Evolutionary conservation across 2,797 vertebrate species (phyloP).

Genomic region (Leptatherina wallacei): DNA sequence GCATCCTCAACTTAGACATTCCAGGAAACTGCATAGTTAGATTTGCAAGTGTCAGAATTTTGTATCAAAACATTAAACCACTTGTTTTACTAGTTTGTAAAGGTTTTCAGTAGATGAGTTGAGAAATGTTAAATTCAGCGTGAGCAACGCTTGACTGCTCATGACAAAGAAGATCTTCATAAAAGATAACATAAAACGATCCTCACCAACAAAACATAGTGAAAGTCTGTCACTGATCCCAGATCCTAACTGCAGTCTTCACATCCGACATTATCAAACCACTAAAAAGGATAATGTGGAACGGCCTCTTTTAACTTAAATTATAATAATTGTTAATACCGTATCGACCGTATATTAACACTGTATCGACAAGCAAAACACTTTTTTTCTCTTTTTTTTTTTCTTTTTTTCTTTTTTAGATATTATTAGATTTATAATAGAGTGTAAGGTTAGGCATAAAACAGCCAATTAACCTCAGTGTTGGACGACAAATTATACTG

Average conservation of each 20-base stretch:
- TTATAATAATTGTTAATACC: neutral
- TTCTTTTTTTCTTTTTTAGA: too few species aligned
- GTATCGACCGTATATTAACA: too few species aligned
- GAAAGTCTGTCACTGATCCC: neutral
- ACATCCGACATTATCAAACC: neutral
- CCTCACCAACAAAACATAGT: neutral
- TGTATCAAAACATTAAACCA: neutral
- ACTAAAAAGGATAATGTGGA: conserved; percentile 9
- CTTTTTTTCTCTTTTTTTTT: too few species aligned
- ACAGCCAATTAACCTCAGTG: neutral
- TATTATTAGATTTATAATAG: neutral
- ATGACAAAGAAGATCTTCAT: neutral
- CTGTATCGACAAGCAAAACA: neutral
- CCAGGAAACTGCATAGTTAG: neutral
- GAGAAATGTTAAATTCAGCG: neutral
- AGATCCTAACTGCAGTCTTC: neutral
- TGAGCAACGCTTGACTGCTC: neutral
- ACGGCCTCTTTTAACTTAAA: conserved; percentile 9
- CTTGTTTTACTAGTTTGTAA: neutral
- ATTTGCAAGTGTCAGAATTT: neutral
- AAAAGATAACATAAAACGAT: neutral
- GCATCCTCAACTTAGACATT: too few species aligned
- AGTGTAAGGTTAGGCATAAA: neutral
- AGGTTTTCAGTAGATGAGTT: neutral
- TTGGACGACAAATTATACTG: neutral